Evolutionary conservation across 2,888 invertebrate genomes (phyloP), one percentile per base, ranked within the genome.

Genomic region (Malthinus flaveolus): DNA sequence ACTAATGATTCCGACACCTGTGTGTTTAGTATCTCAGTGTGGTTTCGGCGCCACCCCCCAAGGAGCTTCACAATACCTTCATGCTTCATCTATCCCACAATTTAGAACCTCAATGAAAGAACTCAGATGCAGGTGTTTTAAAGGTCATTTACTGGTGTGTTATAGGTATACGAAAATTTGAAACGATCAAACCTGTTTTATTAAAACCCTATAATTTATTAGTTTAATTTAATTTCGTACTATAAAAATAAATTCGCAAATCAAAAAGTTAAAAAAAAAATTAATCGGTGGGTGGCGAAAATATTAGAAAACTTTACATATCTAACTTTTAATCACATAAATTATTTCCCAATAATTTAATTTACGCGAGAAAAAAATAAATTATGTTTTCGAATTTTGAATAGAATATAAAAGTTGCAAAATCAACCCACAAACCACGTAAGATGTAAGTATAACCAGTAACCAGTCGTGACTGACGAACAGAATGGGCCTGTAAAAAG

Each of bases 1-100:
- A 50, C 66, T 72, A 72, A 72, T 72, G 66, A 67, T 63, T 54
- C 55, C 67, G 70, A 72, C 73, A 74, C 73, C 73, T 73, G 73
- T 73, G 69, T 61, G 55, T 60, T 64, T 61, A 65, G 63, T 61
- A 61, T 60, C 66, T 57, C 68, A 64, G 66, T 63, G 47, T 65
- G 66, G 59, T 61, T 59, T 64, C 72, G 74, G 74, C 74, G 73
- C 74, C 74, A 74, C 73, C 74, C 68, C 73, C 74, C 71, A 64
- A 60, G 60, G 68, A 42, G 68, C 47, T 44, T 47, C 59, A 73
- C 69, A 74, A 73, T 63, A 45, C 53, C 8, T 23, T 23, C 23
- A 23, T 23, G 34, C 45, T 42, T 47, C 32, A 36, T n/a, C 48
- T 50, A 58, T 52, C 42, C 47, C 11, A 39, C 51, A 11, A 55